These are phyloP conservation scores for Pyrocoelia pectoralis DNA, from an alignment of 2,888 invertebrate genomes.

Conservation along the genomic window DNA sequence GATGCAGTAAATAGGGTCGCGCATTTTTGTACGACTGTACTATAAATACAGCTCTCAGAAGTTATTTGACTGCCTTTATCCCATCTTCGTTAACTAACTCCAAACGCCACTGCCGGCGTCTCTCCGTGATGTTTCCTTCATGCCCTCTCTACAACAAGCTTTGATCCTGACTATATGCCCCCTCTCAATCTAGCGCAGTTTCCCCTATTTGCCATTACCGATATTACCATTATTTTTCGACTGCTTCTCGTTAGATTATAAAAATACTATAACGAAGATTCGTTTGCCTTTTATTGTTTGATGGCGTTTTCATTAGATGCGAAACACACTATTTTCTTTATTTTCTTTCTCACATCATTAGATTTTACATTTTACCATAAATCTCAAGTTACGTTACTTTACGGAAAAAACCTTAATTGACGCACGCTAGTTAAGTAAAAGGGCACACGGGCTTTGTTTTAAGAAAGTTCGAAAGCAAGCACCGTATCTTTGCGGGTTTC, in stretches of 20 bases:
- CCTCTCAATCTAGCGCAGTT: constrained; percentile 25
- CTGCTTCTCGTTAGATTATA: constrained; percentile 33
- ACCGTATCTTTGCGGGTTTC: not conserved
- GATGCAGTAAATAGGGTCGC: constrained; percentile 22
- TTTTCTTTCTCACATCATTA: not conserved
- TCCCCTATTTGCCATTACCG: constrained; percentile 32
- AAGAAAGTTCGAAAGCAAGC: not conserved
- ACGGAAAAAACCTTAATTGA: not conserved
- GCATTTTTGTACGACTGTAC: constrained; percentile 26
- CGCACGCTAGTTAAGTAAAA: not conserved
- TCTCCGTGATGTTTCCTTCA: constrained; percentile 27
- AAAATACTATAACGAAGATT: constrained; percentile 28
- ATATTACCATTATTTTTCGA: constrained; percentile 34
- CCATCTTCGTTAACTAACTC: constrained; percentile 39
- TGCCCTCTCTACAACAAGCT: constrained; percentile 15
- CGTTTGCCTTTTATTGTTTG: constrained; percentile 31
- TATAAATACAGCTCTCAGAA: constrained; percentile 32
- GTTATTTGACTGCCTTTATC: constrained; percentile 39
- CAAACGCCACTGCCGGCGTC: constrained; percentile 7
- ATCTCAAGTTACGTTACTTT: not conserved
- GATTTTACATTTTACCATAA: not conserved
- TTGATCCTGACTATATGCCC: constrained; percentile 22
- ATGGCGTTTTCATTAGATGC: constrained; percentile 25
- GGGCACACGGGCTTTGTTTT: not conserved
- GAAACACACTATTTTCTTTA: not conserved